Percentiles rank a stretch among this genome's conserved stretches.
Evolutionary conservation across 2,888 invertebrate genomes (phyloP).

Genomic region (Athalia cordata): DNA sequence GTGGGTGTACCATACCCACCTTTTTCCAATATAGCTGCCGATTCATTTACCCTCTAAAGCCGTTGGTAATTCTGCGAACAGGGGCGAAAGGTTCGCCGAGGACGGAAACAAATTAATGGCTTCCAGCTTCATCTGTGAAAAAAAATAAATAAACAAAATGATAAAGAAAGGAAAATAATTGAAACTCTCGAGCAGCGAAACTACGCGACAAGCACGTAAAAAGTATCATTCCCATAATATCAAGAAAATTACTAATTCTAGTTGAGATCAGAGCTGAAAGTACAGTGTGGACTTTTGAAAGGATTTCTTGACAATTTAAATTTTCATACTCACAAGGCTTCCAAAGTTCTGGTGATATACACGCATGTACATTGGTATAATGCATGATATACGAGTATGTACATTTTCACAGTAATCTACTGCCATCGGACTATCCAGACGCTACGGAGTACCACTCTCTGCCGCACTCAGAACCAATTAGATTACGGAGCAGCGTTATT

Average conservation of each 20-base stretch:
- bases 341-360: neutral
- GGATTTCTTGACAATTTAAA: too few species aligned
- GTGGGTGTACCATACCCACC: neutral
- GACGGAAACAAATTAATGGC: constrained; percentile 25
- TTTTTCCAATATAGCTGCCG: constrained; percentile 31
- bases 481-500: constrained; percentile 3
- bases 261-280: too few species aligned
- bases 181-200: neutral
- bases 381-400: too few species aligned
- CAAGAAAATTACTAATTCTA: neutral
- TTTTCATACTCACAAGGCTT: too few species aligned
- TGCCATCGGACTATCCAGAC: neutral
- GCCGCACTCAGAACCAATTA: constrained; percentile 12
- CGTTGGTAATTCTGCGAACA: constrained; percentile 26
- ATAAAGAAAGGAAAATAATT: neutral
- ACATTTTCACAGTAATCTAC: too few species aligned
- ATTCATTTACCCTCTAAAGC: constrained; percentile 35
- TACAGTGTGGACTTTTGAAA: too few species aligned
- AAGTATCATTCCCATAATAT: constrained; percentile 5
- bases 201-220: constrained; percentile 13
- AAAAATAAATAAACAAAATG: neutral
- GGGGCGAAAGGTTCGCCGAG: constrained; percentile 14
- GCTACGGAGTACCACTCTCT: constrained; percentile 9
- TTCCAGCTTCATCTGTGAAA: neutral
- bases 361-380: neutral